These are phyloP conservation scores for Yponomeuta malinellus DNA, from an alignment of 2,888 invertebrate species.

Conservation along the genomic window DNA sequence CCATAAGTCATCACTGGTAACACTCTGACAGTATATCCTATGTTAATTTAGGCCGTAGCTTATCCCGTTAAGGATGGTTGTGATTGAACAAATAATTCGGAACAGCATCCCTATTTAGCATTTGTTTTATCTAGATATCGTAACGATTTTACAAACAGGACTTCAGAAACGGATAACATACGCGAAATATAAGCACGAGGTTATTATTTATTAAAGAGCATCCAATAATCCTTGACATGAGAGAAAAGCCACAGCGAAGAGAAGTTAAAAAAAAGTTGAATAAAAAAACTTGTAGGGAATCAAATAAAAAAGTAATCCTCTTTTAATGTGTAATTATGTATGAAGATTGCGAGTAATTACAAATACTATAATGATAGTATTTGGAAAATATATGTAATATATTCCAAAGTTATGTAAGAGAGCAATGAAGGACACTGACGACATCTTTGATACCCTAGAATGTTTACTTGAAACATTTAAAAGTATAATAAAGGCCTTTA, in stretches of 20 bases:
- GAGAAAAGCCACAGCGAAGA: background rate
- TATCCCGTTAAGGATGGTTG: slow-evolving; percentile 36
- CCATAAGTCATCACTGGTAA: too few species aligned
- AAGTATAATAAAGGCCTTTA: too few species aligned
- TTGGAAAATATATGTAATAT: too few species aligned
- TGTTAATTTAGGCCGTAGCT: slow-evolving; percentile 31
- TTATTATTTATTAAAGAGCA: background rate
- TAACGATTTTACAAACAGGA: background rate
- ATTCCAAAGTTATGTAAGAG: too few species aligned
- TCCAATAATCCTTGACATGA: slow-evolving; percentile 3
- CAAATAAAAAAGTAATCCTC: too few species aligned
- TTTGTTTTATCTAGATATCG: background rate
- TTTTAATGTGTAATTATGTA: too few species aligned
- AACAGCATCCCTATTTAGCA: background rate
- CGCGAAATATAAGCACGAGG: background rate
- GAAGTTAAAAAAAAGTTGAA: background rate
- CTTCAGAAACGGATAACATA: background rate
- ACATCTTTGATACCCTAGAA: too few species aligned
- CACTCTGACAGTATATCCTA: slow-evolving; percentile 30
- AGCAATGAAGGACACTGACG: too few species aligned
- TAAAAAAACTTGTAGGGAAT: background rate
- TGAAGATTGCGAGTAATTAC: too few species aligned
- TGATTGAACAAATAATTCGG: slow-evolving; percentile 27
- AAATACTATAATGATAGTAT: too few species aligned
- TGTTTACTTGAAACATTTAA: too few species aligned